Base-by-base conservation (phyloP, 2,113 vertebrate genomes). In the Calypte anna region DNA sequence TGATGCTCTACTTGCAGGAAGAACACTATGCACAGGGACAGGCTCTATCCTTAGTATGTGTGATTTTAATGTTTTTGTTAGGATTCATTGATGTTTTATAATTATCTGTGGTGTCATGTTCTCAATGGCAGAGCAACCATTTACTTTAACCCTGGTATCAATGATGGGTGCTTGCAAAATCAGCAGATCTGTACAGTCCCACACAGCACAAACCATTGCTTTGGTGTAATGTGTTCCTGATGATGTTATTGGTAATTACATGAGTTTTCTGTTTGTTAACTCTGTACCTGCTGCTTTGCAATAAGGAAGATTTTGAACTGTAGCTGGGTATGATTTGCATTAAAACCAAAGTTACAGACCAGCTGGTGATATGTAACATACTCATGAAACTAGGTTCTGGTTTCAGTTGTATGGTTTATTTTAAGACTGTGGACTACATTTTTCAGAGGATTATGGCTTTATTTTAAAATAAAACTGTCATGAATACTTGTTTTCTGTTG, bases 171-270 rank as follows among this genome's bases (percentile, higher is more conserved):
- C 25, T 70, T 51, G 31, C 5, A 0, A 18, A 57, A 5, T 55
- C 40, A 51, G 33, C 57, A 51, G 10, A 3, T 61, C 24, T 40
- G 40, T 40, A 23, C 9, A 50, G 59, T 40, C 28, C 21, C 28
- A 24, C 10, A 10, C 28, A 53, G 48, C 63, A 40, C 48, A 62
- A 66, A 31, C 23, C 10, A 14, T 10, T 10, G 19, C 44, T 68
- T 53, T 43, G 33, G 68, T 53, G 55, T 23, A 33, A 4, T 23
- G 18, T 59, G 30, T 25, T 77, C 40, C 38, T 24, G 24, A 5
- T 66, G 40, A 8, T 46, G 12, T 7, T 0, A 1, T 24, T 33
- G 3, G 21, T 14, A 20, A 27, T 50, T 54, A 19, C 14, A 3
- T n/a, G 19, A 27, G 31, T 9, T 88, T 54, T 9, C 24, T 2